Percentiles rank a stretch among this genome's conserved stretches.
These are phyloP conservation scores for Antennarius maculatus DNA, from an alignment of 2,797 vertebrate genomes.

Conservation along the genomic window DNA sequence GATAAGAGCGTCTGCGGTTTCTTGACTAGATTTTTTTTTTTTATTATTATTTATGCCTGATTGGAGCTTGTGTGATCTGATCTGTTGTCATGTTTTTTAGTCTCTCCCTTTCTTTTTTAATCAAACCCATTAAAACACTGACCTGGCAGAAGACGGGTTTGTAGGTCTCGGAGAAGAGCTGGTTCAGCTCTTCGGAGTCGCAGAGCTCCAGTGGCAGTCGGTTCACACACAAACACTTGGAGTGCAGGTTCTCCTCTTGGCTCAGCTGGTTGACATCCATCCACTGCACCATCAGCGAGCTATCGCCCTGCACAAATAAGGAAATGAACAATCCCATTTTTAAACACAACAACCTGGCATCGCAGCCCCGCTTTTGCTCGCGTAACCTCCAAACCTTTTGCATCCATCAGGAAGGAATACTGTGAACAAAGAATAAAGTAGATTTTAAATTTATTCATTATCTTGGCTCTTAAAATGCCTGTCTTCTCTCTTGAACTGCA, in stretches of 20 bases:
- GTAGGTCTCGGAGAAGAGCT: constrained; percentile 89
- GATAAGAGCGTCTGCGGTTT: constrained; percentile 9
- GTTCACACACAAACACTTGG: constrained; percentile 94
- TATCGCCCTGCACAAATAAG: constrained; percentile 77
- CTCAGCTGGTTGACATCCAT: constrained; percentile 95
- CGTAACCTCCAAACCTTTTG: not conserved
- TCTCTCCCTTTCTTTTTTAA: too few relatives aligned
- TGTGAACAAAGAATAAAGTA: not conserved
- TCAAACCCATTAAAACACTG: constrained; percentile 32
- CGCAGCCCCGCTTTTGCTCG: not conserved
- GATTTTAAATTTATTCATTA: not conserved
- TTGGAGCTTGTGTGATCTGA: not conserved
- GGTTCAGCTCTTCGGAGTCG: constrained; percentile 88
- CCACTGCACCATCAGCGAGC: constrained; percentile 94
- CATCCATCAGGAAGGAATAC: constrained; percentile 4
- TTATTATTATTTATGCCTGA: not conserved
- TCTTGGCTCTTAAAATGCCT: not conserved
- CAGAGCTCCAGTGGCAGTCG: constrained; percentile 88
- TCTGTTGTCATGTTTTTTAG: constrained; percentile 1
- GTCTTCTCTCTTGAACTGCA: not conserved
- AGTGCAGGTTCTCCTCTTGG: constrained; percentile 91
- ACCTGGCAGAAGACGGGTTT: constrained; percentile 98
- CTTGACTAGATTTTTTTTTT: not conserved
- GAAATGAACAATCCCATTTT: not conserved
- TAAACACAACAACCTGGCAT: not conserved